Percentiles rank a stretch among this genome's conserved stretches.
These are phyloP conservation scores for Euphonia xanthogaster DNA, from an alignment of 2,797 vertebrate genomes.

Conservation along the genomic window DNA sequence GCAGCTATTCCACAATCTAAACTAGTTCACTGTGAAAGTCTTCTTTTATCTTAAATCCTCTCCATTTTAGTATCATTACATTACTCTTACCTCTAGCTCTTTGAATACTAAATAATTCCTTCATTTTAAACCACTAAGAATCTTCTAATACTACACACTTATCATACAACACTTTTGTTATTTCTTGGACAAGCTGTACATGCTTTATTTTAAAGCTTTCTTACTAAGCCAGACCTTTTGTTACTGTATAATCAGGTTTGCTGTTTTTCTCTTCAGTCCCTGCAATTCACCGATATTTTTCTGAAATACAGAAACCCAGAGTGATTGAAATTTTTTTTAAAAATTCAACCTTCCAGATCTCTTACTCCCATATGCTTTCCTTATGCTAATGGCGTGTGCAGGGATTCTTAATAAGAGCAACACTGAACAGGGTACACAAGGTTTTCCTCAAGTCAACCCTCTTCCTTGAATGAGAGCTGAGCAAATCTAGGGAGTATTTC, in stretches of 20 bases:
- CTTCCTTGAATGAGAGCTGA: not conserved
- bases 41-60: constrained; percentile 20
- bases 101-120: constrained; percentile 25
- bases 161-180: not conserved
- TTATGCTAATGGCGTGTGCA: not conserved
- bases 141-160: not conserved
- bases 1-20: not conserved
- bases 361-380: not conserved
- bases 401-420: not conserved
- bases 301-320: not conserved
- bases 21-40: not conserved
- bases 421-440: not conserved
- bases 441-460: not conserved
- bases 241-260: not conserved
- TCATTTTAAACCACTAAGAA: not conserved
- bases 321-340: not conserved
- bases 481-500: not conserved
- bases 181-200: constrained; percentile 1
- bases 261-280: not conserved
- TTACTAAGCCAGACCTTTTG: not conserved
- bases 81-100: not conserved
- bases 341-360: not conserved
- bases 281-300: not conserved
- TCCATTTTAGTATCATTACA: not conserved
- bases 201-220: not conserved